Evolutionary conservation across 2,888 invertebrate genomes (phyloP).

Genomic region (Chrysolina oricalcia): DNA sequence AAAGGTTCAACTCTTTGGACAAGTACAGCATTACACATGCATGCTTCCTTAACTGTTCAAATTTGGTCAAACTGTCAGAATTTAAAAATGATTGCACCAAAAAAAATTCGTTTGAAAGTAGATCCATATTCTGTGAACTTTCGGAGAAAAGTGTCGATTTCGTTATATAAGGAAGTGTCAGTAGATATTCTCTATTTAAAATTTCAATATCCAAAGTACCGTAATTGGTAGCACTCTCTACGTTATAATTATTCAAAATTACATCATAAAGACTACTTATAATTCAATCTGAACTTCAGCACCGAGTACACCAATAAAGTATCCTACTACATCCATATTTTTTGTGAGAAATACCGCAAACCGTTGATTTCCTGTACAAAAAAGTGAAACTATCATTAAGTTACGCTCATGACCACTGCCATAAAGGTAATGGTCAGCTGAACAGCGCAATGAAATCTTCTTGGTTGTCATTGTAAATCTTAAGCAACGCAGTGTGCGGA

Average conservation of each 20-base stretch:
- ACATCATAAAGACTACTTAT: neutral
- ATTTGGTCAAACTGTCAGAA: no score
- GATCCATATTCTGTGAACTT: no score
- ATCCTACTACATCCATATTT: neutral
- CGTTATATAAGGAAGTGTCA: no score
- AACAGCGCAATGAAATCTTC: conserved; percentile 39
- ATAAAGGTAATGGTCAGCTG: conserved; percentile 35
- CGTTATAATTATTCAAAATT: neutral
- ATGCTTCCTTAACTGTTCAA: no score
- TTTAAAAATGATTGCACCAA: no score
- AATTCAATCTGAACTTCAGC: neutral
- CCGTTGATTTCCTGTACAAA: conserved; percentile 5
- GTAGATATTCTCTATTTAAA: no score
- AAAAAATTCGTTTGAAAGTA: no score
- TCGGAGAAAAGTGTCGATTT: no score
- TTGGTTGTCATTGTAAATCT: conserved; percentile 28
- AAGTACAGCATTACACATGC: no score
- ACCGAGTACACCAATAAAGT: neutral
- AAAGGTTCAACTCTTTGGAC: no score
- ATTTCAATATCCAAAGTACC: no score
- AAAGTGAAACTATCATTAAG: conserved; percentile 16
- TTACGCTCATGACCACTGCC: conserved; percentile 26
- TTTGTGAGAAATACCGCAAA: neutral
- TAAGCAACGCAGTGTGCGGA: conserved; percentile 20
- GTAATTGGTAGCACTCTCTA: no score